Conservation (phyloP, 2,888 invertebrate genomes). For the Andrena haemorrhoa region DNA sequence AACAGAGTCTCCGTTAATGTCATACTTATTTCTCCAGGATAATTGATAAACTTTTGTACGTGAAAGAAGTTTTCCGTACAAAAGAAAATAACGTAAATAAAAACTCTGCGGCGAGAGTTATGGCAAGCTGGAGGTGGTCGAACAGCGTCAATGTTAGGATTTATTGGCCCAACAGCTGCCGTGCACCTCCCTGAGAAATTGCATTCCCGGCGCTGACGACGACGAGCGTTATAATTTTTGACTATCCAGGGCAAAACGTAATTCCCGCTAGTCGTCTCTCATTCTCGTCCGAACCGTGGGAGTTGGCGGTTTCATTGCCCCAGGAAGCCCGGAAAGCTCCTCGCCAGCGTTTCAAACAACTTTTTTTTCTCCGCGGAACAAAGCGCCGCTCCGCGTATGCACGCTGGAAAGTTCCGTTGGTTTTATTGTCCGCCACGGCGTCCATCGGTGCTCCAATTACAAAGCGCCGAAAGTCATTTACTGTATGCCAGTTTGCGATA, state of each 20-base stretch:
- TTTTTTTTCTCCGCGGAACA: not conserved
- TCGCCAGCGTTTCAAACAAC: constrained; percentile 16
- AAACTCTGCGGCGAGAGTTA: not conserved
- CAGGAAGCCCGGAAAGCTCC: not conserved
- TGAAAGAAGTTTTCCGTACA: too few relatives aligned
- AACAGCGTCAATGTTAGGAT: not conserved
- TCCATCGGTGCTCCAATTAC: constrained; percentile 6
- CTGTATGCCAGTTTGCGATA: not conserved
- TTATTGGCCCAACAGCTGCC: constrained; percentile 5
- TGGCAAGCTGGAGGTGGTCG: not conserved
- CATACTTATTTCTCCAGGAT: too few relatives aligned
- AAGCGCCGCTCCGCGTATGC: not conserved
- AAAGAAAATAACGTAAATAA: too few relatives aligned
- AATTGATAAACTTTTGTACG: too few relatives aligned
- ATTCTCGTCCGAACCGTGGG: not conserved
- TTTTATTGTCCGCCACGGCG: not conserved
- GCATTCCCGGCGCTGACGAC: not conserved
- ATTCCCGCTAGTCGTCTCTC: constrained; percentile 16
- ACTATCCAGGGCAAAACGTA: constrained; percentile 1
- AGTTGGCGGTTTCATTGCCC: not conserved
- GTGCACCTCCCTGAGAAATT: not conserved
- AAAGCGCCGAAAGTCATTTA: not conserved
- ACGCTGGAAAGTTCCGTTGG: not conserved
- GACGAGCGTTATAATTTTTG: constrained; percentile 19
- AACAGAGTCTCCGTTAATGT: too few relatives aligned